Evolutionary conservation across 2,113 vertebrate species (phyloP).

Genomic region (Phalacrocorax pelagicus): DNA sequence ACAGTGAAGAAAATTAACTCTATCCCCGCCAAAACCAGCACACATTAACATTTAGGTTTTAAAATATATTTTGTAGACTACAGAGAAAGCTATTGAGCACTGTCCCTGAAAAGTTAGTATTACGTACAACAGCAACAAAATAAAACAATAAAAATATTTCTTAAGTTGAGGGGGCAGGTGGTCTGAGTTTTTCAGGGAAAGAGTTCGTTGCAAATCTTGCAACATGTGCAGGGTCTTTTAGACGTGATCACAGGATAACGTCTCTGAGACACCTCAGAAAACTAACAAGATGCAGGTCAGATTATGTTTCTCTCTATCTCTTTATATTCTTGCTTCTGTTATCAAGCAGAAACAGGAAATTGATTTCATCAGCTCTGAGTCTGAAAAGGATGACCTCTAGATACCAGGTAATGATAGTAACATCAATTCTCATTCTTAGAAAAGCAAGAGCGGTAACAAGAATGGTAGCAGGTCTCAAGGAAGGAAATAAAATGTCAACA

Average conservation of each 20-base stretch:
- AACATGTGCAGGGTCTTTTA: neutral
- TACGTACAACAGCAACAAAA: neutral
- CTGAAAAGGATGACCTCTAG: neutral
- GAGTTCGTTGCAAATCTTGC: neutral
- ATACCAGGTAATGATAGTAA: neutral
- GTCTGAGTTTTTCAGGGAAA: neutral
- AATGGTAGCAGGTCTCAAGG: neutral
- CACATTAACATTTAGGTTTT: neutral
- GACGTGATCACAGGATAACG: neutral
- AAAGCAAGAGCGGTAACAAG: neutral
- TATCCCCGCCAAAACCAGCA: too few species aligned
- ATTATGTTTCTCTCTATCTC: neutral
- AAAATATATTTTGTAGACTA: neutral
- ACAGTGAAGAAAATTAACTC: too few species aligned
- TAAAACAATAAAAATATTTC: neutral
- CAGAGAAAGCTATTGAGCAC: neutral
- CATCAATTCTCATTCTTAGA: neutral
- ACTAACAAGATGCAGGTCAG: neutral
- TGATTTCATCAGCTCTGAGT: neutral
- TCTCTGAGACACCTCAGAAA: neutral
- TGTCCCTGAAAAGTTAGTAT: neutral
- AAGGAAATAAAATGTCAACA: neutral
- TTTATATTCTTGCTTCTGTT: neutral
- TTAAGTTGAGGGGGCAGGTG: neutral
- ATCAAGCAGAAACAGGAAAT: neutral